phyloP scores from a whole-genome alignment of 2,888 invertebrate genomes.

The Pyrocoelia pectoralis region DNA sequence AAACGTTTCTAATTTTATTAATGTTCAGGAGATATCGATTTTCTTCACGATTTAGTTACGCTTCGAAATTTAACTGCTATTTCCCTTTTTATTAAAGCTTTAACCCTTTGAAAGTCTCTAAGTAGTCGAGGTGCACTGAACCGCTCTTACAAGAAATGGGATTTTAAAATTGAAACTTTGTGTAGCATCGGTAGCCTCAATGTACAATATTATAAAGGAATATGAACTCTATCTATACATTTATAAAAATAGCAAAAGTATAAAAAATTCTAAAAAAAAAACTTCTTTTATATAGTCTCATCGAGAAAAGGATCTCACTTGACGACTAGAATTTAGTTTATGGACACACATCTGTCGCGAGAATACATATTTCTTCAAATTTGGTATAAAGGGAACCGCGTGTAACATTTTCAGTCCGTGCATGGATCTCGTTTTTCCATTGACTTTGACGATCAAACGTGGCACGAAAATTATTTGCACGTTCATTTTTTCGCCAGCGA shows the following conservation, averaged over 20 bases:
- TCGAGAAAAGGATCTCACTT: not conserved
- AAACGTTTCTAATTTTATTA: too few relatives aligned
- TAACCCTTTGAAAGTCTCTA: too few relatives aligned
- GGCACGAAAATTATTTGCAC: not conserved
- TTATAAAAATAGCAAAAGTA: slow-evolving; percentile 24
- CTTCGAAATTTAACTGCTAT: too few relatives aligned
- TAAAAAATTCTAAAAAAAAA: slow-evolving; percentile 18
- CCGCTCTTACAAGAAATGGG: too few relatives aligned
- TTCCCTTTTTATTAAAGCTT: too few relatives aligned
- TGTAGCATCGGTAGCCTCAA: not conserved
- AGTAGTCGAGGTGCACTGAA: too few relatives aligned
- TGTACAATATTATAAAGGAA: not conserved
- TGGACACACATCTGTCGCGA: not conserved
- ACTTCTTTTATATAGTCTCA: slow-evolving; percentile 2
- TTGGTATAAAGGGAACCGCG: not conserved
- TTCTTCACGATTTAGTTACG: too few relatives aligned
- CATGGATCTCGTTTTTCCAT: not conserved
- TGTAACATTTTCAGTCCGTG: not conserved
- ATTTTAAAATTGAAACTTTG: too few relatives aligned
- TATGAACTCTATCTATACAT: slow-evolving; percentile 9
- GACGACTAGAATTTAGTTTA: slow-evolving; percentile 8
- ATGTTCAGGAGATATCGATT: too few relatives aligned
- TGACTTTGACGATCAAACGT: not conserved
- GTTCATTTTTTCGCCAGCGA: not conserved
- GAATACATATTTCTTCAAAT: not conserved